Conservation (phyloP, 2,113 vertebrate species). For the Scolopax mira region DNA sequence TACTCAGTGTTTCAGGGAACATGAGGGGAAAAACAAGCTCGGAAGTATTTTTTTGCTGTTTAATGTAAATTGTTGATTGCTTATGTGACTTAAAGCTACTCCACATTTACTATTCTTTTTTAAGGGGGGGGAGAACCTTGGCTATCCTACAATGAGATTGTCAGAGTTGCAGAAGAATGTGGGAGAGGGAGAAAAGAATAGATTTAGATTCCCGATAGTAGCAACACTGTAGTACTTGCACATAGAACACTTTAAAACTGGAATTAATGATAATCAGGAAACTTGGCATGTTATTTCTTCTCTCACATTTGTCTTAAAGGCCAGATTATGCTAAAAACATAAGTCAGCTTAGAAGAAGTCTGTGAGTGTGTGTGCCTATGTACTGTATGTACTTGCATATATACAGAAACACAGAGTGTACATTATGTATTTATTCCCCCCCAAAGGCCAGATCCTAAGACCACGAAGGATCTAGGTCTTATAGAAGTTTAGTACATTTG, state of each 20-base stretch:
- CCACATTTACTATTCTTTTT: too few relatives aligned
- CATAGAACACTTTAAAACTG: not conserved
- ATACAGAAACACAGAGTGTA: not conserved
- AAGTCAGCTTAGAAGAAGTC: not conserved
- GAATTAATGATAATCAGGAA: not conserved
- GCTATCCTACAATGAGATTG: not conserved
- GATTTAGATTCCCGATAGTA: not conserved
- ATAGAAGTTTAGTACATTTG: not conserved
- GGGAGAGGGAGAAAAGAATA: not conserved
- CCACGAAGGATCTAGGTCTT: not conserved
- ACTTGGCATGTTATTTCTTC: not conserved
- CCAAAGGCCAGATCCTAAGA: not conserved
- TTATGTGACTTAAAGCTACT: slow-evolving; percentile 14
- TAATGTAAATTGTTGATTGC: slow-evolving; percentile 46
- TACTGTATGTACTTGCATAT: accelerated
- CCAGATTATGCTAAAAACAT: not conserved
- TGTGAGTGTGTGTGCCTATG: not conserved
- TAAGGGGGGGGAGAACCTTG: not conserved
- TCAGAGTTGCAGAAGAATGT: not conserved
- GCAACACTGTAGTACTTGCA: not conserved
- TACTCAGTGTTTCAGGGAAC: slow-evolving; percentile 8
- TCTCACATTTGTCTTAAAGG: not conserved
- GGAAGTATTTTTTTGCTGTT: slow-evolving; percentile 45
- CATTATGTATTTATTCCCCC: not conserved
- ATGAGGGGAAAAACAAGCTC: not conserved